Base-by-base conservation (phyloP, 1,140 invertebrate genomes). In the Drosophila lini region DNA sequence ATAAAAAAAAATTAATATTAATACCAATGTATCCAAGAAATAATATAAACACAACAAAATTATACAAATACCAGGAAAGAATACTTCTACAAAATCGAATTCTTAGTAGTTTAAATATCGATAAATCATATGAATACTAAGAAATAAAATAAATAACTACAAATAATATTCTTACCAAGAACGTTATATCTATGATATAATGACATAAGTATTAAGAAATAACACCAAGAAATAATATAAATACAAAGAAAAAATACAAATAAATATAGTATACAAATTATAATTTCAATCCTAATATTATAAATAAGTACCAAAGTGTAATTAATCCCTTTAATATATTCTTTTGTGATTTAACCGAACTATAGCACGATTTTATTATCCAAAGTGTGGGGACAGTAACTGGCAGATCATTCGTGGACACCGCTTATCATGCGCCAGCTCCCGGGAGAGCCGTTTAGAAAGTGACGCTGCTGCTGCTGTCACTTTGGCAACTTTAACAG, bases 401-500 rank as follows among this genome's bases (percentile, higher is more conserved):
- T 74, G 73, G 60, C 48, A 67, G 61, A 61, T 61, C 59, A 48
- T 36, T 77, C 78, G 59, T 62, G 70, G 45, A 65, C 73, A 85
- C 11, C 71, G 74, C 81, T 83, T 83, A 77, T 83, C 73, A 71
- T 62, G 71, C 56, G 32, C 40, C 50, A 40, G 64, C 63, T 86
- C 78, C 78, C 81, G 67, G 53, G 74, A 52, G 81, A 65, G 60
- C 60, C 78, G 82, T 85, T 86, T 86, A 63, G 69, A 85, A 81
- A 71, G 65, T 77, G 63, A 40, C 74, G 55, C 56, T 52, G 31
- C 32, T 48, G 44, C 47, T 64, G 40, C 82, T 85, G 82, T 81
- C 82, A 85, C 45, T 79, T 61, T 59, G 40, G 52, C 50, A 82
- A 77, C 55, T 79, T 83, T 73, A 88, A 82, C 83, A 88, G 83